Percentiles rank a stretch among this genome's conserved stretches.
Conservation (phyloP, 2,888 invertebrate species). For the Ypsolopha sequella region DNA sequence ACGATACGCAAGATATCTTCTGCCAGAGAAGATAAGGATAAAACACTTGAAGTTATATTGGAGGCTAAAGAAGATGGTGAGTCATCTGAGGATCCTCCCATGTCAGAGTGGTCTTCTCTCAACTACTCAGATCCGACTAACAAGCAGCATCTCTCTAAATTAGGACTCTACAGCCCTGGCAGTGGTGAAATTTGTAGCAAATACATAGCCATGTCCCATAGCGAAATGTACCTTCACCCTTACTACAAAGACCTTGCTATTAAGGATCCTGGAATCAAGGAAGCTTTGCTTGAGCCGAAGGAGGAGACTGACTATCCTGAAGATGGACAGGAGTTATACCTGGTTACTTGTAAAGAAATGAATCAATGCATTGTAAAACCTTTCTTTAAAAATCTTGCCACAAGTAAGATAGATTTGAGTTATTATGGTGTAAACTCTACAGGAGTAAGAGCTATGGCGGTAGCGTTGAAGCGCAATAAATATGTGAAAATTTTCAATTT, state of each 20-base stretch:
- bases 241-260: constrained; percentile 29
- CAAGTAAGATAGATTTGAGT: constrained; percentile 22
- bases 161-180: constrained; percentile 28
- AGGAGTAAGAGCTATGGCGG: constrained; percentile 24
- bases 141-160: constrained; percentile 19
- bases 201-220: constrained; percentile 29
- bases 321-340: constrained; percentile 33
- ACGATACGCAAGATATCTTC: too few relatives aligned
- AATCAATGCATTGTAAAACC: constrained; percentile 18
- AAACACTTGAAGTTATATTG: too few relatives aligned
- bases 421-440: constrained; percentile 23
- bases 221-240: constrained; percentile 23
- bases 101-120: constrained; percentile 24
- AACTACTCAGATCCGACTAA: constrained; percentile 11
- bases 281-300: constrained; percentile 23
- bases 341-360: constrained; percentile 25
- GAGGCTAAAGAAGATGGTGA: constrained; percentile 3
- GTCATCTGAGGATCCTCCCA: constrained; percentile 25
- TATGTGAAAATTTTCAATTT: constrained; percentile 23
- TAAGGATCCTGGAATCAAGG: constrained; percentile 26
- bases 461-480: constrained; percentile 21
- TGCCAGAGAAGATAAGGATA: too few relatives aligned
- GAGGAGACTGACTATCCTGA: constrained; percentile 18
- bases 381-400: constrained; percentile 24
- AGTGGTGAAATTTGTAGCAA: constrained; percentile 33